phyloP scores from a whole-genome alignment of 2,113 vertebrate genomes.

The Athene noctua region DNA sequence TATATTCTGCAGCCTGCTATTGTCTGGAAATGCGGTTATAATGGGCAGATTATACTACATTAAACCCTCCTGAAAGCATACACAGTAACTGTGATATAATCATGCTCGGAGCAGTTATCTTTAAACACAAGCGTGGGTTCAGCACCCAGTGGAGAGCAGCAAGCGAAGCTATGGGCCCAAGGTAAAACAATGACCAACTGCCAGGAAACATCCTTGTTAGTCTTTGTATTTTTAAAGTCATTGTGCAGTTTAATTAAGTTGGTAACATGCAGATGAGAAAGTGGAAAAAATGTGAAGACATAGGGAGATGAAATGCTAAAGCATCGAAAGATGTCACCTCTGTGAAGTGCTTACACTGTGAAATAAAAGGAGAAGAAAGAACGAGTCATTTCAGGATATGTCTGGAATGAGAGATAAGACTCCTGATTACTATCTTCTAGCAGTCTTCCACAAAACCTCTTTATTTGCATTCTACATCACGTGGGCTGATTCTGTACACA shows the following conservation, averaged over 20 bases:
- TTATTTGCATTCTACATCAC: not conserved
- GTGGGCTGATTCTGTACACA: not conserved
- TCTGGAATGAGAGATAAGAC: conserved; percentile 53
- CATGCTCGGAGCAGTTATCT: not conserved
- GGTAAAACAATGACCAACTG: conserved; percentile 17
- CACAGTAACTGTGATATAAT: conserved; percentile 22
- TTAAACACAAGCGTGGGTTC: conserved; percentile 22
- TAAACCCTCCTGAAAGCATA: not conserved
- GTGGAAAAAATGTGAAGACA: conserved; percentile 55
- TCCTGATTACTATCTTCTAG: conserved; percentile 15
- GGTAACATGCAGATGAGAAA: conserved; percentile 57
- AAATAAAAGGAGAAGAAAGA: conserved; percentile 37
- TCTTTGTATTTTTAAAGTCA: conserved; percentile 47
- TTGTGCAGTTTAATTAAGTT: conserved; percentile 46
- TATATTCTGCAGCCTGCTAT: not conserved
- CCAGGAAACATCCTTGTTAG: conserved; percentile 18
- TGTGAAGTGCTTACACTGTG: conserved; percentile 32
- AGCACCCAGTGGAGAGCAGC: not conserved
- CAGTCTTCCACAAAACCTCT: conserved; percentile 28
- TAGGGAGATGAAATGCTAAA: conserved; percentile 33
- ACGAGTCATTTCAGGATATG: conserved; percentile 51
- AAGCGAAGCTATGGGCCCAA: not conserved
- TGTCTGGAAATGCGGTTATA: conserved; percentile 19
- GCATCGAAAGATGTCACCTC: conserved; percentile 51
- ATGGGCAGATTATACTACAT: not conserved